Evolutionary conservation across 2,113 vertebrate species (phyloP), one percentile per base, ranked within the genome.

Genomic region (Thunnus thynnus): DNA sequence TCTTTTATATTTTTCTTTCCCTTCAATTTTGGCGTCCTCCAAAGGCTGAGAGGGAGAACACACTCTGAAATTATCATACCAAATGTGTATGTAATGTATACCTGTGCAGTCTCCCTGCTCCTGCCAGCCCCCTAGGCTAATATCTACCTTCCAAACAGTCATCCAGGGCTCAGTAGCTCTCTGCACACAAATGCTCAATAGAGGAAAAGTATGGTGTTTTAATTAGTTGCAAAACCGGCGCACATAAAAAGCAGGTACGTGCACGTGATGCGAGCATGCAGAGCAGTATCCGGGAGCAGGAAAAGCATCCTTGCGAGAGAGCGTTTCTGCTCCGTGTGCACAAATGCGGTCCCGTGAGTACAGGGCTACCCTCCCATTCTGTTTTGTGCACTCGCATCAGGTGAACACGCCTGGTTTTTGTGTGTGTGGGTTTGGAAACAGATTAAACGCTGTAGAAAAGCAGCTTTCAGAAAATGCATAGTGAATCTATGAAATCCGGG

Each of bases 51-150:
- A 57, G 54, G 17, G 27, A 47, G 41, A 64, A 9, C 13, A 4
- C 14, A 44, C 82, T 86, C 69, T 87, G 76, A 89, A 80, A 87
- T 80, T 20, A 88, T 86, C 82, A 82, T 80, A 65, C 60, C 79
- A 65, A 82, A 83, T 82, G 60, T 48, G 55, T 55, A 46, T 86
- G 88, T 82, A 79, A 78, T 71, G 66, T 78, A 74, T 83, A 86
- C 62, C 77, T 84, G 85, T 25, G 60, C 80, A 63, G 63, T 68
- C 54, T 62, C 50, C n/a, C 16, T 63, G 68, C 72, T 64, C 54
- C 74, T 65, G 60, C 64, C 51, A 44, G 73, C 84, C 78, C 64
- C 64, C 18, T 0, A 47, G 76, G 89, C 76, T 64, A 48, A 70
- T 65, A 68, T 71, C 36, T 14, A 12, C 70, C 83, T 80, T 77